Evolutionary conservation across 2,113 vertebrate species (phyloP).

Genomic region (Struthio camelus): DNA sequence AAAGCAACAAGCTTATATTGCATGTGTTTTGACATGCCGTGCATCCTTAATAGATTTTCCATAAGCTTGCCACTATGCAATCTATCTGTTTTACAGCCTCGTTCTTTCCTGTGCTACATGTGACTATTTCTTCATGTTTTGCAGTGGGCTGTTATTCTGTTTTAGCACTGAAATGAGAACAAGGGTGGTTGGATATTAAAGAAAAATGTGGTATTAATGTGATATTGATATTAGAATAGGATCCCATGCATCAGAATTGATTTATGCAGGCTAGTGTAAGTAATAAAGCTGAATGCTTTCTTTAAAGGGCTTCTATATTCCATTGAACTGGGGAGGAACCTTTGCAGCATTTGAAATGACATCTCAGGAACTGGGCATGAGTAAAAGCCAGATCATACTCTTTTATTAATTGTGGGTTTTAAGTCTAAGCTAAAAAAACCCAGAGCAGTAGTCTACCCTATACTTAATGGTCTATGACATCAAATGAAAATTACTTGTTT

Average conservation of each 20-base stretch:
- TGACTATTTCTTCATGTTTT: background rate
- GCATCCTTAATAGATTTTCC: conserved; percentile 26
- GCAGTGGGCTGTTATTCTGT: background rate
- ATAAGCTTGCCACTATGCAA: background rate
- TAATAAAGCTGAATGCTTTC: background rate
- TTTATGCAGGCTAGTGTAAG: background rate
- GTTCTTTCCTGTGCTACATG: background rate
- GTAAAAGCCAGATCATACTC: background rate
- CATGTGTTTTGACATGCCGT: background rate
- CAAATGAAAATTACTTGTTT: background rate
- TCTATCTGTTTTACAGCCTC: conserved; percentile 8
- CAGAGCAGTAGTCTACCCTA: background rate
- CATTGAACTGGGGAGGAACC: background rate
- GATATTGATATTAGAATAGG: background rate
- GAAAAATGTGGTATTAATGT: background rate
- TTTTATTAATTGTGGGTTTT: background rate
- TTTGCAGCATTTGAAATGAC: background rate
- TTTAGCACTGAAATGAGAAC: background rate
- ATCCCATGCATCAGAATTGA: background rate
- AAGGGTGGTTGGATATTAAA: background rate
- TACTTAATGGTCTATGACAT: background rate
- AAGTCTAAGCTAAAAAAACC: background rate
- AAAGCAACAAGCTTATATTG: background rate
- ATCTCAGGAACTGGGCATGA: background rate
- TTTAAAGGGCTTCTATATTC: background rate